Percentiles rank a stretch among this genome's conserved stretches.
phyloP scores from a whole-genome alignment of 2,797 vertebrate genomes.

The Cetoscarus ocellatus region DNA sequence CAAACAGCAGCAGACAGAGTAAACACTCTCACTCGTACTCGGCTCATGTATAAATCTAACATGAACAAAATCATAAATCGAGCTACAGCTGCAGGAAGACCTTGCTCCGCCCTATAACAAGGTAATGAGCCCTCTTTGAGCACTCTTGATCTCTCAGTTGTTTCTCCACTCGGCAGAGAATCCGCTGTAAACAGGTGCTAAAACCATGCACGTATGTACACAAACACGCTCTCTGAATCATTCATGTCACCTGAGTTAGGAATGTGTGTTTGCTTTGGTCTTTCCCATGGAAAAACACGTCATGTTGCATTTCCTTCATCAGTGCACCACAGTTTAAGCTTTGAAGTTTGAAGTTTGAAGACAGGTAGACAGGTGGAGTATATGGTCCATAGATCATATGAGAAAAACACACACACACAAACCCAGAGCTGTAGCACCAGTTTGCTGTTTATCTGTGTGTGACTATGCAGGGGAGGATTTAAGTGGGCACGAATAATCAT shows the following conservation, averaged over 20 bases:
- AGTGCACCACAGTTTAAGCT: background rate
- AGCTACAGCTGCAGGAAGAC: background rate
- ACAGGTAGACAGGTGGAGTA: conserved; percentile 27
- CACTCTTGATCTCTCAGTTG: conserved; percentile 27
- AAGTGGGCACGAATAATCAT: conserved; percentile 65
- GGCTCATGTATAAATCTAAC: background rate
- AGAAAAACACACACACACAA: conserved; percentile 8
- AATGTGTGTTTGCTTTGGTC: conserved; percentile 14
- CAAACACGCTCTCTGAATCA: conserved; percentile 4
- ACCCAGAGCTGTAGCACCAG: conserved; percentile 19
- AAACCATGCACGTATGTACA: conserved; percentile 19
- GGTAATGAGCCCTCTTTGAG: conserved; percentile 7
- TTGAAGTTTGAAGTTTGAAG: conserved; percentile 11
- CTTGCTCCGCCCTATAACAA: background rate
- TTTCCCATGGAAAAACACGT: no score
- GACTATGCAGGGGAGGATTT: conserved; percentile 63
- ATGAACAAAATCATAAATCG: conserved; percentile 14
- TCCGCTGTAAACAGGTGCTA: conserved; percentile 3
- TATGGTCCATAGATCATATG: conserved; percentile 13
- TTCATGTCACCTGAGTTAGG: conserved; percentile 2
- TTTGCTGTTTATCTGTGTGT: conserved; percentile 58
- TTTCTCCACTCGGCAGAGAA: conserved; percentile 9
- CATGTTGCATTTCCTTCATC: conserved; percentile 35
- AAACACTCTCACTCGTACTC: background rate
- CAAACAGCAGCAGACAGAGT: background rate